Evolutionary conservation across 1,140 invertebrate species (phyloP), one percentile per base, ranked within the genome.

Genomic region (Tetraneura akinire): DNA sequence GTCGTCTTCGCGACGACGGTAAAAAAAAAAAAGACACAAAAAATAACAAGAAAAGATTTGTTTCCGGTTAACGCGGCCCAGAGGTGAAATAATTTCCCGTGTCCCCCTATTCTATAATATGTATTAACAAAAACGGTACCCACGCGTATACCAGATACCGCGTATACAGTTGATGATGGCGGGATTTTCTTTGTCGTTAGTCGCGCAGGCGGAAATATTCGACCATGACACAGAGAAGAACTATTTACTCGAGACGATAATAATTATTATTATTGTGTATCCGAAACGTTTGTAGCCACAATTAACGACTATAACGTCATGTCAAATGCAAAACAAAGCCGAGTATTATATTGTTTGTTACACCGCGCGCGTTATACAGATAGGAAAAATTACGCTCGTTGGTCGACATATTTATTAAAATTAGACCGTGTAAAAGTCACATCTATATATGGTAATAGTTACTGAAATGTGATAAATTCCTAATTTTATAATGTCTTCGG

Each of bases 341-440:
- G 11, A 47, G 13, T 14, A 8, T 47, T n/a, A n/a, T n/a, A n/a
- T n/a, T n/a, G n/a, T n/a, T n/a, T 47, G 13, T 47, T 13, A 14
- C n/a, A n/a, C n/a, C 1, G 11, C 45, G 11, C 11, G 11, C 4
- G 10, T 4, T 47, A 37, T 37, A 37, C 32, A 37, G 32, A 37
- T 37, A 37, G 8, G 8, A 37, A 37, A 37, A 37, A 37, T 37
- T 37, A 37, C 32, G 8, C 32, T 37, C 32, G 32, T 37, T 8
- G 13, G 23, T 60, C 16, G 57, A 60, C 29, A 32, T 62, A 62
- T 62, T 62, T 62, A 62, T 62, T 26, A n/a, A n/a, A n/a, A 62
- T 62, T 13, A 47, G 45, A 47, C 10, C 45, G 45, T 47, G 10
- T 47, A n/a, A n/a, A n/a, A n/a, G n/a, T n/a, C n/a, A n/a, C n/a